phyloP scores from a whole-genome alignment of 2,888 invertebrate species.

The Phengaris alcon region DNA sequence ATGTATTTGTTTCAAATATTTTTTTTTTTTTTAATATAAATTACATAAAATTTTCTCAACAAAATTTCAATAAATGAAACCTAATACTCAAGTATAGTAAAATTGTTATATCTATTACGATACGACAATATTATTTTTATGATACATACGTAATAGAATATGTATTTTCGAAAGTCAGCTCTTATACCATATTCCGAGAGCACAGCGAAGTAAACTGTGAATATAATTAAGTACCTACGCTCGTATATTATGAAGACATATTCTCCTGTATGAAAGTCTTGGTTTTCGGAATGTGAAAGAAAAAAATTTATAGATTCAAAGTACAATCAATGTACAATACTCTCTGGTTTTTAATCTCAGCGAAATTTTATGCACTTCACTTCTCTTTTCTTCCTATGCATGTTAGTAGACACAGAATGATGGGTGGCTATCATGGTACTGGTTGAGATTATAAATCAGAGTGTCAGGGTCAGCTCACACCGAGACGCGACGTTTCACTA shows the following conservation, averaged over 20 bases:
- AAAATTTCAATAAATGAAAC: neutral
- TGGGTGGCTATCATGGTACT: neutral
- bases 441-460: neutral
- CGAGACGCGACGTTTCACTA: no score
- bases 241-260: neutral
- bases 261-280: constrained; percentile 40
- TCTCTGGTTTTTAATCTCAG: neutral
- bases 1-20: no score
- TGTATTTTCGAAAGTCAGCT: constrained; percentile 5
- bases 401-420: neutral
- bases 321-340: neutral
- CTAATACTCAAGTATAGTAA: neutral
- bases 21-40: no score
- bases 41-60: no score
- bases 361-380: neutral
- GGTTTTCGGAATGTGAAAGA: constrained; percentile 52
- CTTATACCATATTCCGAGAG: neutral
- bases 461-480: no score
- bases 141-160: neutral
- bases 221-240: constrained; percentile 45
- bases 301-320: constrained; percentile 32
- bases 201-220: constrained; percentile 8
- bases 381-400: neutral
- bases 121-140: constrained; percentile 2
- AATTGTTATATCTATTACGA: neutral